Evolutionary conservation across 2,113 vertebrate genomes (phyloP).

Genomic region (Jacana jacana): DNA sequence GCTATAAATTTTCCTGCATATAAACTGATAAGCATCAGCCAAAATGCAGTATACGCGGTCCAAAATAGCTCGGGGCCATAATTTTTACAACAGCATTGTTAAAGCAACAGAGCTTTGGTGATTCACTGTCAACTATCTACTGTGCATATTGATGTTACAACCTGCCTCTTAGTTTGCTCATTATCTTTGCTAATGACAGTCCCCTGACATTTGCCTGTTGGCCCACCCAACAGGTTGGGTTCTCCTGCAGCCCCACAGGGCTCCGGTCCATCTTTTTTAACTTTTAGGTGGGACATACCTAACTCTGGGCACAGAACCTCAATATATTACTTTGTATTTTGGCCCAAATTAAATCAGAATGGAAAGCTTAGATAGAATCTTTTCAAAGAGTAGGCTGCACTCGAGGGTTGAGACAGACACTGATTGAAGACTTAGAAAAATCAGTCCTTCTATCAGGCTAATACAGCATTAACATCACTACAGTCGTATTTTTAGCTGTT

Average conservation of each 20-base stretch:
- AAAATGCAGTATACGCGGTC: not conserved
- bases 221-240: not conserved
- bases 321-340: not conserved
- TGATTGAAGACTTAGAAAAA: not conserved
- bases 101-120: not conserved
- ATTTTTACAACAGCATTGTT: not conserved
- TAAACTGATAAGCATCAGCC: slow-evolving; percentile 6
- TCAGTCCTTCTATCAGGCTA: not conserved
- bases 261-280: not conserved
- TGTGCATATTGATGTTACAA: not conserved
- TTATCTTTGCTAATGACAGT: not conserved
- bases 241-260: not conserved
- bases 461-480: not conserved
- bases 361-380: not conserved
- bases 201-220: not conserved
- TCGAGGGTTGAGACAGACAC: not conserved
- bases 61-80: not conserved
- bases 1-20: not conserved
- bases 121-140: not conserved
- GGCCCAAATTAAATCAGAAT: not conserved
- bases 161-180: not conserved
- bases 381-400: not conserved
- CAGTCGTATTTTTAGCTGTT: not conserved
- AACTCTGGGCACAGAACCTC: fast-evolving
- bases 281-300: too few species aligned